Base-by-base conservation (phyloP, 2,797 vertebrate genomes). In the Sebastes cheni region DNA sequence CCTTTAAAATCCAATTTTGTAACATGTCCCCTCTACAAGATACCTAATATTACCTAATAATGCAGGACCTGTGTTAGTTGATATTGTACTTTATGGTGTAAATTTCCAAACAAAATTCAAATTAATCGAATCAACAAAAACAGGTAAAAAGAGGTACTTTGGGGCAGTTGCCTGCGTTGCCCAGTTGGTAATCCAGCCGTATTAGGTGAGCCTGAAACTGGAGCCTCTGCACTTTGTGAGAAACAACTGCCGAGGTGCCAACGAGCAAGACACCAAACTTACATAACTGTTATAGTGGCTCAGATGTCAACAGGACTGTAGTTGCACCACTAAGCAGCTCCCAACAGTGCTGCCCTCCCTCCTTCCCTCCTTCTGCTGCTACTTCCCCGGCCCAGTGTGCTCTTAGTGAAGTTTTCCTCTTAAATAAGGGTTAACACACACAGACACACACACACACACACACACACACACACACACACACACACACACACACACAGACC, bases 381-480 rank as follows among this genome's bases (percentile, higher is more conserved):
- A 52, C 81, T 72, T 65, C 77, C 25, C 22, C 20, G 67, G 62
- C 79, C 52, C 68, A 77, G 68, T 54, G 56, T 42, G 61, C 29
- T 85, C 30, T 82, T 54, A 72, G 82, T 29, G 56, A 89, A 68
- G 71, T 79, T 84, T 46, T 76, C 67, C 29, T 74, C 30, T 73
- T 67, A 75, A 79, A 59, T 9, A 29, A 61, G 52, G 66, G 39
- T 73, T 71, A 74, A 60, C 52, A 54, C 84, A 79, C 65, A 88
- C 73, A 83, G 58, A 75, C 50, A 82, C 30, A 74, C 5, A 72
- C 79, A 68, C 46, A 75, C 23, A 70, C 65, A 72, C 65, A 88
- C 73, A 83, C 67, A 75, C 50, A 82, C 30, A 74, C 5, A 72
- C 84, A 83, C 67, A 75, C 50, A 82, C 30, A 74, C 5, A 72